phyloP scores from a whole-genome alignment of 1,140 invertebrate genomes.

The Hyphantria cunea region DNA sequence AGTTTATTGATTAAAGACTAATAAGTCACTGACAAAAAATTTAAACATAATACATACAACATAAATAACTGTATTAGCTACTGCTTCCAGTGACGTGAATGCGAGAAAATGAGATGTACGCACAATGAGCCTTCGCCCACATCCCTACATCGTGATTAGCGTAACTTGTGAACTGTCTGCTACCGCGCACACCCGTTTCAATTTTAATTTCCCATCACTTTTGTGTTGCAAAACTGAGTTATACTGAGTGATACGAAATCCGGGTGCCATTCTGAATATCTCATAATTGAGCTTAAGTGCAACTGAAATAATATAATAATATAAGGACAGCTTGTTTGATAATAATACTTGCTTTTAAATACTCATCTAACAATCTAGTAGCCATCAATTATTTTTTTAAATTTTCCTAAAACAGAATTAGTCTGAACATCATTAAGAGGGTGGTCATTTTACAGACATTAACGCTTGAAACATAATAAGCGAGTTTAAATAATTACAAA shows the following conservation, averaged over 20 bases:
- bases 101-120: slow-evolving; percentile 63
- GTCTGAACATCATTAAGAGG: slow-evolving; percentile 45
- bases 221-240: too few relatives aligned
- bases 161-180: slow-evolving; percentile 60
- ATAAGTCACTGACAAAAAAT: too few relatives aligned
- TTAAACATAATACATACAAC: slow-evolving; percentile 25
- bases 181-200: slow-evolving; percentile 39
- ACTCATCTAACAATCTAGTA: slow-evolving; percentile 34
- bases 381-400: slow-evolving; percentile 16
- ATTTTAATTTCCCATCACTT: too few relatives aligned
- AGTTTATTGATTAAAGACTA: too few relatives aligned
- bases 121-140: slow-evolving; percentile 63
- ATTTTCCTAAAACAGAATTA: slow-evolving; percentile 42
- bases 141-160: slow-evolving; percentile 48
- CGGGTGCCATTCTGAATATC: too few relatives aligned
- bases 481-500: slow-evolving; percentile 61
- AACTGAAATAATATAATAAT: too few relatives aligned
- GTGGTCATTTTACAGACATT: slow-evolving; percentile 58
- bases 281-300: too few relatives aligned
- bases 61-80: slow-evolving; percentile 50
- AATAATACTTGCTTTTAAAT: too few relatives aligned
- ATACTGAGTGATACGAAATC: too few relatives aligned
- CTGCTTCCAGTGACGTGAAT: slow-evolving; percentile 57
- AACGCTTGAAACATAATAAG: slow-evolving; percentile 64
- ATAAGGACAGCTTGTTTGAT: too few relatives aligned